Evolutionary conservation across 2,888 invertebrate genomes (phyloP), one percentile per base, ranked within the genome.

Genomic region (Leptopilina myrica): DNA sequence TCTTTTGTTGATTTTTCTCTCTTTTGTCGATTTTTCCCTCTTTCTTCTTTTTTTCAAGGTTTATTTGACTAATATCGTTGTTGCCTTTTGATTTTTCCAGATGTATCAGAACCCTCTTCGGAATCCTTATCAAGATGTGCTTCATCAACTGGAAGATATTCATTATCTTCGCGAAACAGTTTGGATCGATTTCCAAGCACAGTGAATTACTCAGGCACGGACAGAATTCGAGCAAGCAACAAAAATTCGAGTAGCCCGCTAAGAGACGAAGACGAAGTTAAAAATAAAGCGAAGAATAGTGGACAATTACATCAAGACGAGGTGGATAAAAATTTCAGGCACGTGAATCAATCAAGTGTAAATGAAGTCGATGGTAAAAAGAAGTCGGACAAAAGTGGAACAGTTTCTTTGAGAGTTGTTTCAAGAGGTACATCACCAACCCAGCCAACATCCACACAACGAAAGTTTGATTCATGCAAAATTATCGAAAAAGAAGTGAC

Each of bases 381-480:
- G 53, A 15, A 76, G 26, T 66, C 5, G 1, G 46, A n/a, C 2
- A 77, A 77, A 43, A 79, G 82, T 20, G 80, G 79, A 1, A 75
- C 78, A 1, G 76, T 83, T 26, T 64, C 82, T 4, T 90, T 97
- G 4, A 93, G 93, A 5, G 94, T 96, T 76, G 93, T 96, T 4
- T 96, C 96, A 0, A 93, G 97, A 80, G 95, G 95, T 46, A 97
- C 97, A 0, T 97, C 97, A 20, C 97, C 97, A 0, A 96, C 95
- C 0, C 94, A 95, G 0, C 94, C 95, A 0, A 94, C 95, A 0
- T 93, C 94, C 0, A 92, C 92, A 14, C 90, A 91, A 40, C 93
- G 95, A 85, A 93, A 96, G 88, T 94, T 95, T 0, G 96, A 96
- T 85, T 93, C 95, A 87, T 95, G 96, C 7, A 95, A 95, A 88